Base-by-base conservation (phyloP, 1,140 invertebrate genomes). In the Hyles vespertilio region DNA sequence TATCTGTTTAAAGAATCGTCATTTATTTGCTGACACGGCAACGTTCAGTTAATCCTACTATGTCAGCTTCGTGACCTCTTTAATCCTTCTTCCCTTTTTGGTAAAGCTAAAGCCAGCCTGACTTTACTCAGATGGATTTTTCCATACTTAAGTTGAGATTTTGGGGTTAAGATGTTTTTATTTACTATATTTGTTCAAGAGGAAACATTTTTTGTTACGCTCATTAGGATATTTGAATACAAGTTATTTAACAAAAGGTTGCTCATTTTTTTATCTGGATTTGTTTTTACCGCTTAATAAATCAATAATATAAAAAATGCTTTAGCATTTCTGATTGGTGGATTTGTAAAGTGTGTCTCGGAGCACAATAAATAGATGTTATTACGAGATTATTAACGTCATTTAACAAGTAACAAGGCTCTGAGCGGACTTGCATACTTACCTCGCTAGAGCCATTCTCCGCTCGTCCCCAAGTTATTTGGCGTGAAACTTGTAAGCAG, bases 51-150 rank as follows among this genome's bases (percentile, higher is more conserved):
- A 84, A 84, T 84, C 81, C 79, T 71, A 67, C 79, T 75, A 78
- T 75, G 79, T 84, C 83, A 81, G 73, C 79, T 68, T 69, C 72
- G 74, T 79, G 74, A 86, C 81, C 79, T 84, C 74, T 64, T 75
- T 84, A 84, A 86, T 86, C 80, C 77, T 82, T 76, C 79, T 81
- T 79, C 72, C 74, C 73, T 73, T 80, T 79, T 74, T 69, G 68
- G 58, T 58, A 72, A 74, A 72, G 63, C 69, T 63, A 65, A 73
- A 74, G 61, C 54, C 68, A 62, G 44, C 55, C 59, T 61, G 62
- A 63, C 64, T 80, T 79, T 77, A 76, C 77, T 74, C 66, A 72
- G 69, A 77, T 70, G 68, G 69, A 66, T 71, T 79, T 79, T 70
- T 57, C 50, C 63, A 54, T 60, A 68, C 56, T 69, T 75, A 71